Base-by-base conservation (phyloP, 2,113 vertebrate genomes). In the Entomyzon cyanotis region DNA sequence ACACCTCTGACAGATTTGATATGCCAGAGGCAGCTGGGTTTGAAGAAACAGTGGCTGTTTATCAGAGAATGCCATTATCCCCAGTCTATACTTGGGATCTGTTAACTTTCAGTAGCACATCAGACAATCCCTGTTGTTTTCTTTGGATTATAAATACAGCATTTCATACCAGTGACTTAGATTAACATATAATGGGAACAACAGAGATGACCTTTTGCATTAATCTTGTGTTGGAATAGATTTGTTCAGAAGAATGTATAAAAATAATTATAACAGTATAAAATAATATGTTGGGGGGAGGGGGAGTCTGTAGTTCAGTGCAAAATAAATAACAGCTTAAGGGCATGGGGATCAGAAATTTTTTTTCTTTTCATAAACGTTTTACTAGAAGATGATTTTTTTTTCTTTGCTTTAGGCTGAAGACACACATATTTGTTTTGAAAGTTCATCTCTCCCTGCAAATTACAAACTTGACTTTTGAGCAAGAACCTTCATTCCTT, bases 1-100 rank as follows among this genome's bases (percentile, higher is more conserved):
- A 55, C 50, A 69, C n/a, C 42, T 94, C 70, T 96, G 95, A 89
- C 79, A 93, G 85, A n/a, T 73, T 60, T 96, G 93, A 93, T 87
- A 25, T 65, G 69, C 80, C 89, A 95, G 73, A 82, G 90, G 46
- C 93, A 96, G 87, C 68, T 97, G 93, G 10, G 20, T 79, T 81
- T 87, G 74, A 89, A 47, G 65, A 93, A 96, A 86, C 42, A 39
- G 30, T 84, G 87, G 25, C 70, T 78, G 69, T 85, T 93, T 80
- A 64, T 94, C 53, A 87, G 90, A 90, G 69, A 96, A 91, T 86
- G 37, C 91, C 87, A 88, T 95, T 93, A 90, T 88, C 50, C 68
- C n/a, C 4, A 7, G 12, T 86, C 93, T 96, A 96, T 91, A 79
- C 88, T 84, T 83, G 86, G 89, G 41, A 91, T 88, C 79, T 84